Conservation (phyloP, 2,113 vertebrate species). For the Carassius auratus region DNA sequence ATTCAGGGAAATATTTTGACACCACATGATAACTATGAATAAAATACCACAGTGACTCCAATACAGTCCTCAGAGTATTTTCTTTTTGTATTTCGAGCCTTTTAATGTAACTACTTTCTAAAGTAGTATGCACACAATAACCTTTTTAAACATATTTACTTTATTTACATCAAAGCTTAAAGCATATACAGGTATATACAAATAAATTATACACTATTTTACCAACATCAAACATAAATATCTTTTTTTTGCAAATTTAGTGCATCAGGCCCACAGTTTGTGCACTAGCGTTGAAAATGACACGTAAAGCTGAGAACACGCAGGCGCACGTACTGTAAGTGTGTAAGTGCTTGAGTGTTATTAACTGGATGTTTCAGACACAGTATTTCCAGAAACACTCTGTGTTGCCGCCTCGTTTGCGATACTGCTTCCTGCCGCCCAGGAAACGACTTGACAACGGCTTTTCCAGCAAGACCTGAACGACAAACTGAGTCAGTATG, state of each 20-base stretch:
- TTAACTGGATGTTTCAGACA: slow-evolving; percentile 43
- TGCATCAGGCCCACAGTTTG: background rate
- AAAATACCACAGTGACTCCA: slow-evolving; percentile 65
- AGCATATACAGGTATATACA: slow-evolving; percentile 13
- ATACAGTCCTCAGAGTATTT: background rate
- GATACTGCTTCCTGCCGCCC: slow-evolving; percentile 52
- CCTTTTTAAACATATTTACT: slow-evolving; percentile 43
- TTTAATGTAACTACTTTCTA: background rate
- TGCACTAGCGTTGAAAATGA: background rate
- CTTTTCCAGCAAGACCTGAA: slow-evolving; percentile 53
- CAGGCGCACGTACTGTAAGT: background rate
- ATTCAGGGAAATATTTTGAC: slow-evolving; percentile 75
- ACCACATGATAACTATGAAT: slow-evolving; percentile 59
- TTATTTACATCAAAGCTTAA: slow-evolving; percentile 50
- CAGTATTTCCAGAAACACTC: slow-evolving; percentile 67
- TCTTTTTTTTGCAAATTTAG: background rate
- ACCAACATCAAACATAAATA: background rate
- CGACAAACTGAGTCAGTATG: background rate
- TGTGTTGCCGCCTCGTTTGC: slow-evolving; percentile 54
- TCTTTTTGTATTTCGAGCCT: background rate
- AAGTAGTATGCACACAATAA: slow-evolving; percentile 15
- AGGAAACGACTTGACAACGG: slow-evolving; percentile 46
- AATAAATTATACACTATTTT: slow-evolving; percentile 22
- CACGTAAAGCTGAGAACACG: too few relatives aligned
- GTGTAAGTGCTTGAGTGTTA: too few relatives aligned